Percentiles rank a stretch among this genome's conserved stretches.
phyloP scores from a whole-genome alignment of 2,888 invertebrate genomes.

The Trachelus tabidus region DNA sequence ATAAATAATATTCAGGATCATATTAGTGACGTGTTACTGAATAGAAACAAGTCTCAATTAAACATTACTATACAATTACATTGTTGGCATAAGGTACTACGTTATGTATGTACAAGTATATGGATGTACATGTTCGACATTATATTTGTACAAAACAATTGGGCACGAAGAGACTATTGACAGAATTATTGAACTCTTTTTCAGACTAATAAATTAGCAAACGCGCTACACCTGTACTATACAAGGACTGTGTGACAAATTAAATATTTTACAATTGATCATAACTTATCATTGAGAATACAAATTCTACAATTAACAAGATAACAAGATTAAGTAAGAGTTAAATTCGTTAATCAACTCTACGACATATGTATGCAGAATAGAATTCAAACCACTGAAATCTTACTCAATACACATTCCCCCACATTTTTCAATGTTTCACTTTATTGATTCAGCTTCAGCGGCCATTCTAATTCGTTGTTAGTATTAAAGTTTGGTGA shows the following conservation, averaged over 20 bases:
- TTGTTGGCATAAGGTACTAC: background rate
- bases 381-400: background rate
- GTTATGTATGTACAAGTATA: background rate
- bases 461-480: background rate
- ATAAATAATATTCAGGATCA: constrained; percentile 5
- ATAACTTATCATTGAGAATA: background rate
- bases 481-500: background rate
- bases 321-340: background rate
- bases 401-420: background rate
- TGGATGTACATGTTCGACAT: background rate
- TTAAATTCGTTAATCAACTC: background rate
- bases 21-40: background rate
- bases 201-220: background rate
- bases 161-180: background rate
- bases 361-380: background rate
- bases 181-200: background rate
- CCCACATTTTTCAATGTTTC: background rate
- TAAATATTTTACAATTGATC: background rate
- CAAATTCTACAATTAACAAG: background rate
- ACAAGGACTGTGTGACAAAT: background rate
- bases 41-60: constrained; percentile 8
- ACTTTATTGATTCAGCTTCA: background rate
- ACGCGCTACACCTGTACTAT: background rate
- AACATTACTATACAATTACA: background rate
- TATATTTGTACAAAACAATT: background rate